These are phyloP conservation scores for Hippocampus mohnikei DNA, from an alignment of 2,113 vertebrate genomes.

Conservation along the genomic window DNA sequence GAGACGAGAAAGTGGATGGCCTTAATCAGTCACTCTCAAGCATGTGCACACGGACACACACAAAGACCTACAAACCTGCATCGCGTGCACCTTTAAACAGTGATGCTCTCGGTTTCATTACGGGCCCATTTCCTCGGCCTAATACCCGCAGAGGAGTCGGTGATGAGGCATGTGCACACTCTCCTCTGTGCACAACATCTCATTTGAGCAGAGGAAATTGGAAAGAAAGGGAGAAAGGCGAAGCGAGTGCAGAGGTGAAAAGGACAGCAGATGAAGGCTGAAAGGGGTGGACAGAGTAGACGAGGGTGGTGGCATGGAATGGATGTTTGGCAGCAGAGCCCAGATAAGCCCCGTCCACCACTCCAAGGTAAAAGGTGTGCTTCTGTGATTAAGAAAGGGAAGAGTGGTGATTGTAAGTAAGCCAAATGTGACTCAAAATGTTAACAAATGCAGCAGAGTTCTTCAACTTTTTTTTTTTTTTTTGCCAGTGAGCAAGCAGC, in stretches of 20 bases:
- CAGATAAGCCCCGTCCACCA: constrained; percentile 44
- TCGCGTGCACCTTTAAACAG: constrained; percentile 41
- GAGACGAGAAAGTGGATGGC: constrained; percentile 46
- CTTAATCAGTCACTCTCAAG: constrained; percentile 51
- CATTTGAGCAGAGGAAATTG: constrained; percentile 68
- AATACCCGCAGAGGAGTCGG: constrained; percentile 53
- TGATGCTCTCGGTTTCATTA: constrained; percentile 60
- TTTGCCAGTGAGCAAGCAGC: neutral
- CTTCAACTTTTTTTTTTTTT: constrained; percentile 11
- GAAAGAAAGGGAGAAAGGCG: constrained; percentile 63
- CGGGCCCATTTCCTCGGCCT: constrained; percentile 52
- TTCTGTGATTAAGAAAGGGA: constrained; percentile 33
- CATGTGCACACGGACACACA: constrained; percentile 5
- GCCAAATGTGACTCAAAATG: constrained; percentile 17
- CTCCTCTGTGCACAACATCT: constrained; percentile 60
- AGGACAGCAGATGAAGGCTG: constrained; percentile 40
- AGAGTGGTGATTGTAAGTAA: neutral
- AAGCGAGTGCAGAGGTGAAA: constrained; percentile 45
- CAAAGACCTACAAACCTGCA: constrained; percentile 25
- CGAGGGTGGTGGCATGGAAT: constrained; percentile 22
- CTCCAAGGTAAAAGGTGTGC: constrained; percentile 21
- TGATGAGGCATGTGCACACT: constrained; percentile 60
- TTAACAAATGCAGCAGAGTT: constrained; percentile 20
- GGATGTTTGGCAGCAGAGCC: constrained; percentile 30
- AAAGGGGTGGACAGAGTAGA: constrained; percentile 20